Conservation (phyloP, 2,797 vertebrate genomes). For the Smutsia gigantea region DNA sequence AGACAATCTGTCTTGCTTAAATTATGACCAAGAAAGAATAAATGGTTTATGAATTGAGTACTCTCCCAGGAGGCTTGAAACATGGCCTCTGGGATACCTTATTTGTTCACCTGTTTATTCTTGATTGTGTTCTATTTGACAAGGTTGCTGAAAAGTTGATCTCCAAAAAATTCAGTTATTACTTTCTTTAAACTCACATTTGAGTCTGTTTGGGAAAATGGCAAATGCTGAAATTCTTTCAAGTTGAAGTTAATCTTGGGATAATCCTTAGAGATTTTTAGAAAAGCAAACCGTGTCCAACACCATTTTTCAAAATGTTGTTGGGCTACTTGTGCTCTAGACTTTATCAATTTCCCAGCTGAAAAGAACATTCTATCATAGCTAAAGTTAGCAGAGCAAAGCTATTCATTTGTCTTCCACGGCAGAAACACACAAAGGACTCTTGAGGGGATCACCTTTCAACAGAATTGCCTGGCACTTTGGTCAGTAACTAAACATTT, state of each 20-base stretch:
- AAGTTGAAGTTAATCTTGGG: conserved; percentile 22
- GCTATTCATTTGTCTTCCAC: background rate
- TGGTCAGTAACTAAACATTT: background rate
- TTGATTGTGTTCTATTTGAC: background rate
- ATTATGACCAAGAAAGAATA: background rate
- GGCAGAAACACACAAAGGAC: background rate
- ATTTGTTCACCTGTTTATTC: conserved; percentile 10
- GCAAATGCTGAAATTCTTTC: background rate
- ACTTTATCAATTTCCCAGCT: background rate
- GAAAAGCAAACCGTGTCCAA: background rate
- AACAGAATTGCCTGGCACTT: background rate
- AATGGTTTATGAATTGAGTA: background rate
- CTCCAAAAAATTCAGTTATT: background rate
- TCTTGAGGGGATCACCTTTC: background rate
- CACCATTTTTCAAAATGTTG: conserved; percentile 13
- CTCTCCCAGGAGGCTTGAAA: background rate
- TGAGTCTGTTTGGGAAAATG: conserved; percentile 45
- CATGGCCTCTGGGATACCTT: background rate
- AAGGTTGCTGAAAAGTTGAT: background rate
- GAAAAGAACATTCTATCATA: background rate
- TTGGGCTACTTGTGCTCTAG: background rate
- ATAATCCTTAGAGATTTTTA: conserved; percentile 46
- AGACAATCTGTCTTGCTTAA: background rate
- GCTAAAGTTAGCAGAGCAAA: background rate
- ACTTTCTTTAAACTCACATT: background rate